Percentiles rank a stretch among this genome's conserved stretches.
phyloP scores from a whole-genome alignment of 2,797 vertebrate genomes.

The Malurus leucopterus region DNA sequence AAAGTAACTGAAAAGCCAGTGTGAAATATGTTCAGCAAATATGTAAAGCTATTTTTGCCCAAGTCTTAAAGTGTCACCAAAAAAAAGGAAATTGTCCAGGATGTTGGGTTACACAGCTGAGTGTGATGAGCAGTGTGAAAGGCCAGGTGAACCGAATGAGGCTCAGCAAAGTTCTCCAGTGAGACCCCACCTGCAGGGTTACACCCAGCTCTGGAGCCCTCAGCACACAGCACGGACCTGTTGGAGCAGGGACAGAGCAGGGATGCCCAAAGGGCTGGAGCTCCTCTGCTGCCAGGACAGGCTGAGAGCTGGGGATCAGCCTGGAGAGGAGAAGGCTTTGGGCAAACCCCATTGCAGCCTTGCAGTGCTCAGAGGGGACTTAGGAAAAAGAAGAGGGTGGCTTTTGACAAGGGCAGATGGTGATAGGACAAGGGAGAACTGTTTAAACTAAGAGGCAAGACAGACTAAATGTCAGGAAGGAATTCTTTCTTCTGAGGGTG shows the following conservation, averaged over 20 bases:
- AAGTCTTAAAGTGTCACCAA: not conserved
- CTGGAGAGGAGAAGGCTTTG: not conserved
- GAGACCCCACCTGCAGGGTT: not conserved
- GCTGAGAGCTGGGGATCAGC: not conserved
- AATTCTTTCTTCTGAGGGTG: not conserved
- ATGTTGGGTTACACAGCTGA: not conserved
- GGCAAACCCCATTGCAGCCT: not conserved
- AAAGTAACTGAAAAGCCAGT: not conserved
- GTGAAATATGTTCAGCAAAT: conserved; percentile 11
- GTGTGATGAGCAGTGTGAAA: not conserved
- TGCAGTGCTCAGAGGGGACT: not conserved
- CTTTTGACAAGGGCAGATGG: not conserved
- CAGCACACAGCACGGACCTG: fast-evolving
- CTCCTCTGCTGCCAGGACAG: not conserved
- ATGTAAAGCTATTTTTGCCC: not conserved
- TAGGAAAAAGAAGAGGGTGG: no score
- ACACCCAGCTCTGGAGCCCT: not conserved
- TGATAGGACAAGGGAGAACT: not conserved
- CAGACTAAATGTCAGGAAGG: not conserved
- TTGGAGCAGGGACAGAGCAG: not conserved
- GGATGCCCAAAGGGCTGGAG: not conserved
- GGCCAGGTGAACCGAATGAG: not conserved
- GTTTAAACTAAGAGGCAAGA: not conserved
- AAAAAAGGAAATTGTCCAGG: not conserved
- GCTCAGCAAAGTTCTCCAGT: not conserved